Evolutionary conservation across 2,888 invertebrate species (phyloP).

Genomic region (Trissolcus japonicus): DNA sequence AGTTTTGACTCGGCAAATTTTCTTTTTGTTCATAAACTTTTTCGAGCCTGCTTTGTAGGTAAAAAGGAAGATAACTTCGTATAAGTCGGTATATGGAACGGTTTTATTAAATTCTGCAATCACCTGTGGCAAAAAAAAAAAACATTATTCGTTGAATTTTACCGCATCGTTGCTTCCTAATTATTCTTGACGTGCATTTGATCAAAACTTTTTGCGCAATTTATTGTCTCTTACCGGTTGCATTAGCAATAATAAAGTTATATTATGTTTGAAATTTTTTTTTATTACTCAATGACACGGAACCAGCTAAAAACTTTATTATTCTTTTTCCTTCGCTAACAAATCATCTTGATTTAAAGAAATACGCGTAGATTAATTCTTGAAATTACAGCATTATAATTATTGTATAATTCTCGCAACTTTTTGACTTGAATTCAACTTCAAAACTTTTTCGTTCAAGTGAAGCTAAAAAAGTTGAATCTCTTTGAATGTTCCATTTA

Average conservation of each 20-base stretch:
- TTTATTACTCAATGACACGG: conserved; percentile 1
- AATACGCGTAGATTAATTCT: too few relatives aligned
- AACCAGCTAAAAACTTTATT: not conserved
- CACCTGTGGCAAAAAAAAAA: conserved; percentile 16
- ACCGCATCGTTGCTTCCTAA: conserved; percentile 15
- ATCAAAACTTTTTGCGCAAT: conserved; percentile 24
- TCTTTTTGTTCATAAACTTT: conserved; percentile 22
- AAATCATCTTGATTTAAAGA: too few relatives aligned
- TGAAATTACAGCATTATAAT: too few relatives aligned
- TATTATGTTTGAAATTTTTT: conserved; percentile 4
- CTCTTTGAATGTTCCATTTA: too few relatives aligned
- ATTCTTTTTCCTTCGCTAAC: too few relatives aligned
- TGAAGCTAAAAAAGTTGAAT: too few relatives aligned
- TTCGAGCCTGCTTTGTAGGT: not conserved
- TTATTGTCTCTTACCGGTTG: conserved; percentile 21
- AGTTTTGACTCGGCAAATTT: too few relatives aligned
- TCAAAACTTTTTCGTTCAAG: too few relatives aligned
- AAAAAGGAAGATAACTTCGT: conserved; percentile 9
- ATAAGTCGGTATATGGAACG: conserved; percentile 15
- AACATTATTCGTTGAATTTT: conserved; percentile 9
- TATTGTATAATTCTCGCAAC: too few relatives aligned
- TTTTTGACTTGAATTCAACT: too few relatives aligned
- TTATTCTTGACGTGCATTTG: conserved; percentile 19
- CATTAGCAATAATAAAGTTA: conserved; percentile 7
- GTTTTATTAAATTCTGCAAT: conserved; percentile 25